These are phyloP conservation scores for Meghimatium bilineatum DNA, from an alignment of 2,888 invertebrate species.

Conservation along the genomic window DNA sequence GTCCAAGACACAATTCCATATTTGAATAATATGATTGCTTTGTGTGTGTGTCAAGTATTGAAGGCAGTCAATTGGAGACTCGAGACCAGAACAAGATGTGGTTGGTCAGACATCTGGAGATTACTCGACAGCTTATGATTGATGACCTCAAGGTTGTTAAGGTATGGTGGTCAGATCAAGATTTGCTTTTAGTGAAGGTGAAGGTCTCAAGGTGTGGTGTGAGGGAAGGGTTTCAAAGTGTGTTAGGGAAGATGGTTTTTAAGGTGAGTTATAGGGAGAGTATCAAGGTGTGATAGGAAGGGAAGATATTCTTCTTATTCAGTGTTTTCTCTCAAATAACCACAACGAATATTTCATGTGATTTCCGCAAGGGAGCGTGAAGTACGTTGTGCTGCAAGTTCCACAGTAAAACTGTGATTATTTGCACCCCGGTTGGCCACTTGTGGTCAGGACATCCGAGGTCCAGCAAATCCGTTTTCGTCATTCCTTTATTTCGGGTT, in stretches of 20 bases:
- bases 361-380: too few relatives aligned
- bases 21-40: neutral
- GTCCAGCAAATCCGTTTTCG: too few relatives aligned
- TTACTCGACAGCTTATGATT: constrained; percentile 88
- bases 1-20: too few relatives aligned
- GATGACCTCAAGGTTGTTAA: constrained; percentile 95
- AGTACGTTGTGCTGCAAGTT: too few relatives aligned
- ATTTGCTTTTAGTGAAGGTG: neutral
- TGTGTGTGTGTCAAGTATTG: constrained; percentile 82
- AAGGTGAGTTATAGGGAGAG: neutral
- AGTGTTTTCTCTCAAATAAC: too few relatives aligned
- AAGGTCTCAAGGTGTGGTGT: neutral
- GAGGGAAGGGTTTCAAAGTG: neutral
- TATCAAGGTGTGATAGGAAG: too few relatives aligned
- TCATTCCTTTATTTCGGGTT: too few relatives aligned
- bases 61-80: constrained; percentile 96
- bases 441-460: too few relatives aligned
- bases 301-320: too few relatives aligned
- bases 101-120: constrained; percentile 94
- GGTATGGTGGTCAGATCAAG: constrained; percentile 60
- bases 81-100: constrained; percentile 93
- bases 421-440: too few relatives aligned
- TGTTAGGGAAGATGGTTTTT: neutral
- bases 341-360: too few relatives aligned
- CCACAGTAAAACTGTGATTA: too few relatives aligned